Evolutionary conservation across 2,888 invertebrate species (phyloP).

Genomic region (Keiferia lycopersicella): DNA sequence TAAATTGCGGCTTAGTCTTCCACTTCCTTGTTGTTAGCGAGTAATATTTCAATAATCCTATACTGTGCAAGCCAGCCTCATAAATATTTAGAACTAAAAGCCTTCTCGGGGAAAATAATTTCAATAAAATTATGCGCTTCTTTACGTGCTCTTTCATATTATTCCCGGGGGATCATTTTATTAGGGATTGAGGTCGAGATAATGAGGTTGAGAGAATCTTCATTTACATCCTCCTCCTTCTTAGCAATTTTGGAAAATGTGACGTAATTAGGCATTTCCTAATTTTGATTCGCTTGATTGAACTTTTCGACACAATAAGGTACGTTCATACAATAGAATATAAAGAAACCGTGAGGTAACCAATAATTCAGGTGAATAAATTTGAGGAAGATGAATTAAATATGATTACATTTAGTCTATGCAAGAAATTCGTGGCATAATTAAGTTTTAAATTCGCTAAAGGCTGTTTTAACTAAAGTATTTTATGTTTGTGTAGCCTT

Average conservation of each 20-base stretch:
- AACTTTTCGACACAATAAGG: neutral
- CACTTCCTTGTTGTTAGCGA: too few species aligned
- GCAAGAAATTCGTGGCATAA: too few species aligned
- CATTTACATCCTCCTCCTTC: constrained; percentile 26
- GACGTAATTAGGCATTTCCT: constrained; percentile 9
- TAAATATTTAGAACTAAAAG: constrained; percentile 50
- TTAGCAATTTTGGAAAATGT: constrained; percentile 19
- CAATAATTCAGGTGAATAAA: too few species aligned
- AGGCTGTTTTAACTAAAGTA: too few species aligned
- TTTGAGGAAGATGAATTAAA: too few species aligned
- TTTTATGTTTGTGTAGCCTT: too few species aligned
- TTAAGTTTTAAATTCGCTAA: too few species aligned
- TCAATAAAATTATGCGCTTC: constrained; percentile 37
- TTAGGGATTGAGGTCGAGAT: constrained; percentile 33
- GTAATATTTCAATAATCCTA: too few species aligned
- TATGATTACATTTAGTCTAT: too few species aligned
- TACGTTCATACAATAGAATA: neutral
- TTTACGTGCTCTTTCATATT: constrained; percentile 29
- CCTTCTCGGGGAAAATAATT: constrained; percentile 37
- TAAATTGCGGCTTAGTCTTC: too few species aligned
- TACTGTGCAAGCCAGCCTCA: constrained; percentile 34
- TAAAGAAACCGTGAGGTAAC: neutral
- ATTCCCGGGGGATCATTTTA: constrained; percentile 31
- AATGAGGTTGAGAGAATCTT: constrained; percentile 19
- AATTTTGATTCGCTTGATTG: neutral